A percentile compares a stretch with the other conserved stretches of the same genome.
Evolutionary conservation across 1,140 invertebrate genomes (phyloP).

Genomic region (Vanessa atalanta): DNA sequence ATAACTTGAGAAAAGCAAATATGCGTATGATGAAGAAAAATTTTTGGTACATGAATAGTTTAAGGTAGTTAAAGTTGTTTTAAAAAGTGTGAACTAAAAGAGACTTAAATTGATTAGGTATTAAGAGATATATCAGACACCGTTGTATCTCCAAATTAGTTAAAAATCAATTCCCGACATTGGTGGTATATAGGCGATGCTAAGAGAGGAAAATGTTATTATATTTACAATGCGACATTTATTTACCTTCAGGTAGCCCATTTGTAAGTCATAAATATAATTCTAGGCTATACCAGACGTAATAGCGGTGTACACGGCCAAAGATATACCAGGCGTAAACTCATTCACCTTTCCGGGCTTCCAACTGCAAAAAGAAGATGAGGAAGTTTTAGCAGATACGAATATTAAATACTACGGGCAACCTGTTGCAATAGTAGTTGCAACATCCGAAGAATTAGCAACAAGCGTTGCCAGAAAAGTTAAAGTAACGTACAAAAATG

Average conservation of each 20-base stretch:
- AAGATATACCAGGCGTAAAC: conserved; percentile 87
- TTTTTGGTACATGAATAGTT: too few relatives aligned
- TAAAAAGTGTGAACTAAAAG: too few relatives aligned
- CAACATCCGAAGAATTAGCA: conserved; percentile 83
- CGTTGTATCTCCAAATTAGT: too few relatives aligned
- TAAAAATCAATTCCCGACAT: too few relatives aligned
- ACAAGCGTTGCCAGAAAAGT: conserved; percentile 84
- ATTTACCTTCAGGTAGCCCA: too few relatives aligned
- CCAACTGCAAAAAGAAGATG: conserved; percentile 65
- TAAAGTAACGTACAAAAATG: conserved; percentile 84
- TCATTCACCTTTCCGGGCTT: conserved; percentile 62
- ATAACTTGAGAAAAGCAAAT: neutral
- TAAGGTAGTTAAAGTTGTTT: too few relatives aligned
- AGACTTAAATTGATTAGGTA: too few relatives aligned
- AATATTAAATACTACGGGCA: conserved; percentile 86
- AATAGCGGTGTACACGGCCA: conserved; percentile 83
- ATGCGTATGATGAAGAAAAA: too few relatives aligned
- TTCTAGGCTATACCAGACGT: conserved; percentile 82
- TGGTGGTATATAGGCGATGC: too few relatives aligned
- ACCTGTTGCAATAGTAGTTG: conserved; percentile 87
- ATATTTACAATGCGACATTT: too few relatives aligned
- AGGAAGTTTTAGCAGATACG: conserved; percentile 80
- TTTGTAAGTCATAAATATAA: neutral
- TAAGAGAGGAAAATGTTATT: too few relatives aligned
- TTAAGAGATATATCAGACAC: too few relatives aligned